Base-by-base conservation (phyloP, 2,888 invertebrate species). In the Ellobium chinense region DNA sequence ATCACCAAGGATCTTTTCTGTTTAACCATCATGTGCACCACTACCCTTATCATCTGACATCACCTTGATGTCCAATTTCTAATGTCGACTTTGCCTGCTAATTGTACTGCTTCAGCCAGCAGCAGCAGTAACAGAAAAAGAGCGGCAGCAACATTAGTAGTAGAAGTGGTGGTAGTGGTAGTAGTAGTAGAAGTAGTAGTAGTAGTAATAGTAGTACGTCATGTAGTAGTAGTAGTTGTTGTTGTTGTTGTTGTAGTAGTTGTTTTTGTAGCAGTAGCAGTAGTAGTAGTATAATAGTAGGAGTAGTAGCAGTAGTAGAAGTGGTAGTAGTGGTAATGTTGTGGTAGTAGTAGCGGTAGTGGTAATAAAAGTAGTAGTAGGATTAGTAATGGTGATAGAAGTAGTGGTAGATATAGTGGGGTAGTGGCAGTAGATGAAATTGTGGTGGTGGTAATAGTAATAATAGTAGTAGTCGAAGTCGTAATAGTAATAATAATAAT, bases 71-170 rank as follows among this genome's bases (percentile, higher is more conserved):
- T n/a, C n/a, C n/a, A n/a, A n/a, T n/a, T n/a, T n/a, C n/a, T n/a
- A n/a, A n/a, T n/a, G n/a, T n/a, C n/a, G n/a, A n/a, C n/a, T n/a
- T n/a, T n/a, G n/a, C n/a, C n/a, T n/a, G n/a, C n/a, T n/a, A n/a
- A n/a, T n/a, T n/a, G n/a, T n/a, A n/a, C n/a, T n/a, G n/a, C n/a
- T n/a, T n/a, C n/a, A n/a, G n/a, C n/a, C n/a, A 18, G 68, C 31
- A 68, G 68, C 36, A 3, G 68, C 36, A 68, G 68, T 68, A 68
- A n/a, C 24, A 68, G 21, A 9, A 68, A n/a, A 1, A 68, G 36
- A n/a, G 37, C 5, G 36, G 34, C 21, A 18, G 36, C 18, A 68
- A 1, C 2, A 31, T n/a, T 68, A 34, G 37, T 68, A 68, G 37
- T 68, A n/a, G 37, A 34, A 21, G 37, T 9, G 14, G 18, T 68